A percentile compares a stretch with the other conserved stretches of the same genome.
phyloP scores from a whole-genome alignment of 2,888 invertebrate genomes.

The Phengaris arion region DNA sequence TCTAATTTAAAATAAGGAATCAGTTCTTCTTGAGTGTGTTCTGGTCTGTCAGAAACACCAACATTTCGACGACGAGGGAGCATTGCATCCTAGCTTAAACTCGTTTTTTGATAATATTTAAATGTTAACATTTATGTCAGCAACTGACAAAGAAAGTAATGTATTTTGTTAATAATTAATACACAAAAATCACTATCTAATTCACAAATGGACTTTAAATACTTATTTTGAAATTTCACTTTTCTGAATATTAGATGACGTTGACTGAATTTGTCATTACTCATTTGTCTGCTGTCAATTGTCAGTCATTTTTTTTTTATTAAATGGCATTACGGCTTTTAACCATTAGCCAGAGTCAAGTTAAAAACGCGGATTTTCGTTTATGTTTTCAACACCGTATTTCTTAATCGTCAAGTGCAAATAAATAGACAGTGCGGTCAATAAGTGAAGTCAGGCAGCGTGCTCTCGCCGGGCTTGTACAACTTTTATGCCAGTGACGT shows the following conservation, averaged over 20 bases:
- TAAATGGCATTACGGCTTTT: no score
- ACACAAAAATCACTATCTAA: not conserved
- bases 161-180: not conserved
- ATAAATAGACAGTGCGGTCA: no score
- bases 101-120: slow-evolving; percentile 4
- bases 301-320: not conserved
- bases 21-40: slow-evolving; percentile 55
- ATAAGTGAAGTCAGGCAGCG: no score
- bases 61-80: slow-evolving; percentile 76
- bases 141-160: not conserved
- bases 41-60: slow-evolving; percentile 65
- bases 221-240: not conserved
- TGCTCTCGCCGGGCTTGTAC: no score
- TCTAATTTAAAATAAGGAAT: slow-evolving; percentile 71
- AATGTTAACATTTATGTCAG: slow-evolving; percentile 1
- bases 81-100: slow-evolving; percentile 55
- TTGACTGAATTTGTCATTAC: slow-evolving; percentile 17
- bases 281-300: not conserved
- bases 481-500: no score
- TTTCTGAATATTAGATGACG: not conserved
- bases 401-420: no score
- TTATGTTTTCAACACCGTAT: no score
- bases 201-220: not conserved
- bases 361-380: no score
- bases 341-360: no score